Conservation (phyloP, 2,888 invertebrate genomes). For the Sarcophaga subvicina region DNA sequence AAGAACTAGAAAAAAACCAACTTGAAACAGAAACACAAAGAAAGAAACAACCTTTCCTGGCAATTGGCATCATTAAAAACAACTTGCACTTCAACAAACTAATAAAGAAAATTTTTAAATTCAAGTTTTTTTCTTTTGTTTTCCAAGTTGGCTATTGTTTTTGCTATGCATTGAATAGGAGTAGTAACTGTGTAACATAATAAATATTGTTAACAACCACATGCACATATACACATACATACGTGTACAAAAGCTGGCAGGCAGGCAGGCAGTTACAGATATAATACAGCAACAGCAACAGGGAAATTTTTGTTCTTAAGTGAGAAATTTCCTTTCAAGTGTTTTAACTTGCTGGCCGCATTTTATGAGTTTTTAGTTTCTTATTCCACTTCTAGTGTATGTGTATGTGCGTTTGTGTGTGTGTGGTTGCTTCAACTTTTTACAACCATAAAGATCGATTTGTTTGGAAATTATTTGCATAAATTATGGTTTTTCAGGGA, state of each 20-base stretch:
- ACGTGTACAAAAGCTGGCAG: too few relatives aligned
- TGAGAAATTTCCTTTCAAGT: slow-evolving; percentile 46
- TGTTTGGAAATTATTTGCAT: slow-evolving; percentile 60
- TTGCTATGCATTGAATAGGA: too few relatives aligned
- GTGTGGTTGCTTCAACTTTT: slow-evolving; percentile 52
- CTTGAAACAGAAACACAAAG: not conserved
- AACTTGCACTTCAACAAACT: slow-evolving; percentile 66
- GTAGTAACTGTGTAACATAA: slow-evolving; percentile 20
- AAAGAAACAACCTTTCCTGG: slow-evolving; percentile 41
- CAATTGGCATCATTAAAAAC: slow-evolving; percentile 67
- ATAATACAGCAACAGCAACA: slow-evolving; percentile 16
- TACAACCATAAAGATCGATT: slow-evolving; percentile 65
- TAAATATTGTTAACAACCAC: slow-evolving; percentile 18
- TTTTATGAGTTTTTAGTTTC: slow-evolving; percentile 28
- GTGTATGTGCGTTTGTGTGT: too few relatives aligned
- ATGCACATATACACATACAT: not conserved
- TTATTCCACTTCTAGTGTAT: slow-evolving; percentile 3
- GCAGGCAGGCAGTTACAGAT: not conserved
- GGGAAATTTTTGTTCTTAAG: slow-evolving; percentile 46
- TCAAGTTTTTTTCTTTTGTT: slow-evolving; percentile 39
- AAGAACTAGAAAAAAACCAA: not conserved
- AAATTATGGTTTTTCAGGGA: slow-evolving; percentile 48
- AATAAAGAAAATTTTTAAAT: slow-evolving; percentile 67
- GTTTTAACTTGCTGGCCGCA: slow-evolving; percentile 45
- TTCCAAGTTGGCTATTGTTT: not conserved